Evolutionary conservation across 2,888 invertebrate genomes (phyloP), one percentile per base, ranked within the genome.

Genomic region (Crematogaster levior): DNA sequence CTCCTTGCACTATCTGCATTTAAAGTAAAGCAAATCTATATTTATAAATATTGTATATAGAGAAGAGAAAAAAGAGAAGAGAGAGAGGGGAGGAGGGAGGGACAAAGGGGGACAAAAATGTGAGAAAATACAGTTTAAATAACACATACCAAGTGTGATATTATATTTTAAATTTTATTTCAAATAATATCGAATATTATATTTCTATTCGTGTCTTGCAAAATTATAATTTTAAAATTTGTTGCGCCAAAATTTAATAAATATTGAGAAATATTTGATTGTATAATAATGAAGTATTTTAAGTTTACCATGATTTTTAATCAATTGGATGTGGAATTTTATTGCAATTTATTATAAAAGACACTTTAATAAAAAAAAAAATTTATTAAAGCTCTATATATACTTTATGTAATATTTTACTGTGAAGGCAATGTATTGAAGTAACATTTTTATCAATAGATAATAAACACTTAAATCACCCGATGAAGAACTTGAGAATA

Each of bases 1-100:
- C 40, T 53, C 40, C 37, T 74, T 37, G 7, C 18, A 27, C 75
- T 68, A 24, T 18, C 15, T 74, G 73, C 83, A 56, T 61, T 63
- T 34, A 15, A 30, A 43, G 4, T 30, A 1, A 34, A 27, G 40
- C 3, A 3, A 15, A 58, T 30, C n/a, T 73, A 30, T 43, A 34
- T 46, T 73, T 34, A n/a, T n/a, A 24, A 21, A 18, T 0, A 18
- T 18, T 53, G 7, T 15, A 34, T 3, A 24, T 18, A 34, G 6
- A 65, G 15, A 30, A 2, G 6, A 10, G 34, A 1, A 4, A 10
- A 60, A n/a, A n/a, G 30, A 34, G 6, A 1, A 43, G n/a, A 43
- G 9, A 12, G 3, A 58, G 7, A 58, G 18, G 24, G 12, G 53
- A 18, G 34, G 15, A 15, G n/a, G 6, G 18, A 15, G 5, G 2